Percentiles rank a stretch among this genome's conserved stretches.
phyloP scores from a whole-genome alignment of 2,113 vertebrate genomes.

The Oreochromis tanganicae region DNA sequence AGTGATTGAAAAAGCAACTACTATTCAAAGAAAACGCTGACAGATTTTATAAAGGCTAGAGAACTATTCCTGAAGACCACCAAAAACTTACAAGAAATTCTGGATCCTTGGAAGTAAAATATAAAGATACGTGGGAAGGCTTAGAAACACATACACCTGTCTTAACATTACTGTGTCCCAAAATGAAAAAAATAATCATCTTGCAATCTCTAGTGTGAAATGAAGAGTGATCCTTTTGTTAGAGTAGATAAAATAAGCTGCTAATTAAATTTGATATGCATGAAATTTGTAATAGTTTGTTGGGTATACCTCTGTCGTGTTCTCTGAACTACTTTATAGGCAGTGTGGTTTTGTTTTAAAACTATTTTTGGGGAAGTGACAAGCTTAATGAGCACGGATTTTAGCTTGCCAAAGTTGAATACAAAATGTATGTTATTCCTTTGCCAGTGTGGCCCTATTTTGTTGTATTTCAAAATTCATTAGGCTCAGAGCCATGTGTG shows the following conservation, averaged over 20 bases:
- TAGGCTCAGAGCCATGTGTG: neutral
- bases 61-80: neutral
- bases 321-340: neutral
- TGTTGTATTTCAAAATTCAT: constrained; percentile 34
- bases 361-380: neutral
- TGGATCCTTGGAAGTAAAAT: neutral
- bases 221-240: neutral
- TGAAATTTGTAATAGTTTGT: neutral
- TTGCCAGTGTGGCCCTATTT: constrained; percentile 6
- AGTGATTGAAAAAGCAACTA: neutral
- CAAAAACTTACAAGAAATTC: neutral
- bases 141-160: neutral
- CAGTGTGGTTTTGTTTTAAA: neutral
- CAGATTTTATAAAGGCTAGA: neutral
- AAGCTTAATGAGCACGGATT: neutral
- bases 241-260: neutral
- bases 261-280: neutral
- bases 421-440: constrained; percentile 15
- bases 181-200: neutral
- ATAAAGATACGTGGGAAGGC: neutral
- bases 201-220: neutral
- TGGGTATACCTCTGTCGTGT: neutral
- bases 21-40: neutral
- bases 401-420: constrained; percentile 21
- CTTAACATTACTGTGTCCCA: neutral